Evolutionary conservation across 1,140 invertebrate species (phyloP).

Genomic region (Atta texana): DNA sequence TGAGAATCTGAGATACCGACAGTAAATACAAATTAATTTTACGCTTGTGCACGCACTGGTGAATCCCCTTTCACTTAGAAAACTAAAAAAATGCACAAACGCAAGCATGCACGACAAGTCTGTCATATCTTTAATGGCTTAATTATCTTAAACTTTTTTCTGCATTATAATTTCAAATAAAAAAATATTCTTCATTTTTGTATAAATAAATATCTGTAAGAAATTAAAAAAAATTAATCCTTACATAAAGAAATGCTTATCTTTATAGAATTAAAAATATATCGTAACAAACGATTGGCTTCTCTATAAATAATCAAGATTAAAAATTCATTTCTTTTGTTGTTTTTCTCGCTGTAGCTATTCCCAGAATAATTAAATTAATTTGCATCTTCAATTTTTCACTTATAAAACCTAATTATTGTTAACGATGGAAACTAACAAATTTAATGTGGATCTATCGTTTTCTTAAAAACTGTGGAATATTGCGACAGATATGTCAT

Average conservation of each 20-base stretch:
- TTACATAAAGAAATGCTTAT: conserved; percentile 1
- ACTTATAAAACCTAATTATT: background rate
- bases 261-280: background rate
- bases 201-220: background rate
- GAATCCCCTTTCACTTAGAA: conserved; percentile 62
- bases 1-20: background rate
- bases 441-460: background rate
- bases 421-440: background rate
- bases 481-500: background rate
- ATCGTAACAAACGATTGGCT: too few relatives aligned
- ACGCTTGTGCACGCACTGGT: conserved; percentile 59
- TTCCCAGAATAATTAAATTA: conserved; percentile 1
- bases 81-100: background rate
- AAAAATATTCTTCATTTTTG: background rate
- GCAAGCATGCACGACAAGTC: background rate
- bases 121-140: background rate
- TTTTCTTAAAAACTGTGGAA: background rate
- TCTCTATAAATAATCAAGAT: background rate
- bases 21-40: conserved; percentile 53
- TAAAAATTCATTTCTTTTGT: background rate
- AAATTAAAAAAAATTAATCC: background rate
- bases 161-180: background rate
- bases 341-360: background rate
- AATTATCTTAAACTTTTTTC: background rate
- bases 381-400: background rate